Evolutionary conservation across 1,140 invertebrate genomes (phyloP).

Genomic region (Penaeus vannamei): DNA sequence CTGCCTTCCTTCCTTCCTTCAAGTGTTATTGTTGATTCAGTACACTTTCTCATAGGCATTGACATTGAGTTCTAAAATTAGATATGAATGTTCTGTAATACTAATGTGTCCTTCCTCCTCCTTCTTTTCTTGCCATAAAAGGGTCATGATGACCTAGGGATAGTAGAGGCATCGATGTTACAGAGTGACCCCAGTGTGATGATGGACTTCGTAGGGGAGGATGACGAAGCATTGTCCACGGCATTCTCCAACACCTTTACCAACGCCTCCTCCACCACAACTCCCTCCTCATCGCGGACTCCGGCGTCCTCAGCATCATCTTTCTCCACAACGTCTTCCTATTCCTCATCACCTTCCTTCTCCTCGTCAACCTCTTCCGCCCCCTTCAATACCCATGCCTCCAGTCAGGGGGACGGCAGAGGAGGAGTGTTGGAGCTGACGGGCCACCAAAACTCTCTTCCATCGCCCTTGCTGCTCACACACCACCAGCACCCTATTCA

Average conservation of each 20-base stretch:
- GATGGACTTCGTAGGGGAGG: slow-evolving; percentile 56
- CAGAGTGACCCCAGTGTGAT: slow-evolving; percentile 50
- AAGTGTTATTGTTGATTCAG: no score
- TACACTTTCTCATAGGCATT: no score
- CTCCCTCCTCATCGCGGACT: slow-evolving; percentile 8
- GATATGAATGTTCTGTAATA: no score
- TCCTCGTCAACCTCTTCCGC: slow-evolving; percentile 27
- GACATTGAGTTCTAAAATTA: no score
- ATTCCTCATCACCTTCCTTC: slow-evolving; percentile 28
- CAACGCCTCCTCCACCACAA: slow-evolving; percentile 37
- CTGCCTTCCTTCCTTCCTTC: no score
- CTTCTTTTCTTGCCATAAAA: not conserved
- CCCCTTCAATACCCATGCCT: not conserved
- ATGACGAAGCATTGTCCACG: slow-evolving; percentile 49
- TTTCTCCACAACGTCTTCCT: slow-evolving; percentile 2
- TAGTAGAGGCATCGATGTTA: slow-evolving; percentile 58
- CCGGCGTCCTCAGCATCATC: not conserved
- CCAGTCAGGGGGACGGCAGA: slow-evolving; percentile 1
- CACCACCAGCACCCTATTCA: slow-evolving; percentile 38
- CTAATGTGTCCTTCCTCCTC: no score
- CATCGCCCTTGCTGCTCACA: slow-evolving; percentile 39
- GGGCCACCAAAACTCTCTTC: slow-evolving; percentile 53
- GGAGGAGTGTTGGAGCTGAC: slow-evolving; percentile 44
- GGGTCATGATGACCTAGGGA: slow-evolving; percentile 52
- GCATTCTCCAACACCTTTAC: slow-evolving; percentile 38